Evolutionary conservation across 2,888 invertebrate genomes (phyloP), one percentile per base, ranked within the genome.

Genomic region (Athetis lepigone): DNA sequence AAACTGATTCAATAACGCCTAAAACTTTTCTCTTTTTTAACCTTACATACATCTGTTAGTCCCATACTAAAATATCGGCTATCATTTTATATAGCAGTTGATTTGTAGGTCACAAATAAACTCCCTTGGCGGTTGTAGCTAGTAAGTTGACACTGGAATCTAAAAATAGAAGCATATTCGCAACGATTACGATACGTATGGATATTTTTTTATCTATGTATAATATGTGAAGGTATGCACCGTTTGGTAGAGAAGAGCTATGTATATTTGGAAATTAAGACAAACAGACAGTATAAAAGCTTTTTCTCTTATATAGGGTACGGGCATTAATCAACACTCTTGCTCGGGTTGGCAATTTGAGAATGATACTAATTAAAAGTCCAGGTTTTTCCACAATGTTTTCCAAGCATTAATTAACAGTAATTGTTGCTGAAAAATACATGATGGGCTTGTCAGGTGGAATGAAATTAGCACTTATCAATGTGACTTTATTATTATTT

Each of bases 51-150:
- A 40, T 49, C 21, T 23, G 4, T 37, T 27, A 25, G 19, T 29
- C 13, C 11, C 23, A 47, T 52, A 64, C 36, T 54, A 68, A 68
- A 68, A 71, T 77, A 79, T 73, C 60, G 19, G 60, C 67, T 71
- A 73, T 71, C 75, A 69, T 74, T 70, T 74, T 74, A 74, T 76
- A 75, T 70, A 72, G 66, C 61, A 52, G 61, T 75, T 79, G 75
- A 79, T 79, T 77, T 75, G 78, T 79, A 77, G 78, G 77, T 74
- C 70, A 75, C 70, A 71, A 77, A 73, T 76, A 75, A 67, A 75
- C 75, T 83, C 85, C 79, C 82, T 76, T 58, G 75, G 79, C 64
- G 83, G 80, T 75, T 73, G 77, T 85, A 85, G 77, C 82, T 75
- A 54, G 85, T 72, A 85, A 85, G 62, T 46, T 39, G 74, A 85